Evolutionary conservation across 1,140 invertebrate species (phyloP).

Genomic region (Ephestia elutella): DNA sequence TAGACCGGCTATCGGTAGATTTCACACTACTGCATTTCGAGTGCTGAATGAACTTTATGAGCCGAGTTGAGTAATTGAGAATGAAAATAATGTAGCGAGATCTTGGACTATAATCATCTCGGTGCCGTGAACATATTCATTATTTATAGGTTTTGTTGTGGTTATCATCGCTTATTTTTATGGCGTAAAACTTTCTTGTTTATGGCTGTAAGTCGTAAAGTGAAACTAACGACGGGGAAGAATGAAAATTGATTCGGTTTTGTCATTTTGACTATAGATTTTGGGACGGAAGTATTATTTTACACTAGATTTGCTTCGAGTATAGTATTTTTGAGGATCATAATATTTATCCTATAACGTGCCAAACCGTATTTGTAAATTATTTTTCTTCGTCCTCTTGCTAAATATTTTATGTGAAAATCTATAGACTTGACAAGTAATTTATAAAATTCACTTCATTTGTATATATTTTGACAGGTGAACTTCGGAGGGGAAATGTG

Average conservation of each 20-base stretch:
- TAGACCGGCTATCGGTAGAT: too few relatives aligned
- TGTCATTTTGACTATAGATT: neutral
- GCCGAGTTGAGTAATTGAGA: too few relatives aligned
- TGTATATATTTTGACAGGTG: too few relatives aligned
- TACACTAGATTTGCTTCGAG: neutral
- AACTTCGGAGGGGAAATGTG: too few relatives aligned
- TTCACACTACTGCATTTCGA: too few relatives aligned
- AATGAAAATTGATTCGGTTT: constrained; percentile 1
- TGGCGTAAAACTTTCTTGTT: constrained; percentile 5
- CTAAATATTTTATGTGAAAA: too few relatives aligned
- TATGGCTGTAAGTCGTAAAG: neutral
- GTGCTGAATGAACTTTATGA: too few relatives aligned
- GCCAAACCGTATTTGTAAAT: too few relatives aligned
- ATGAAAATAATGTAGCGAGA: too few relatives aligned
- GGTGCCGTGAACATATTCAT: constrained; percentile 49
- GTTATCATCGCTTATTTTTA: constrained; percentile 9
- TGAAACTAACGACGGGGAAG: constrained; percentile 5
- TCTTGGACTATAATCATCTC: constrained; percentile 36
- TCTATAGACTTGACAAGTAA: too few relatives aligned
- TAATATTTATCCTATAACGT: neutral
- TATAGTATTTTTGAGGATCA: neutral
- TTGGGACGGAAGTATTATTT: neutral
- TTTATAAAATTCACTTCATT: too few relatives aligned
- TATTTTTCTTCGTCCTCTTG: too few relatives aligned
- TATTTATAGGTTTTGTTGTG: constrained; percentile 20